These are phyloP conservation scores for Sterna hirundo DNA, from an alignment of 2,113 vertebrate genomes.

Conservation along the genomic window DNA sequence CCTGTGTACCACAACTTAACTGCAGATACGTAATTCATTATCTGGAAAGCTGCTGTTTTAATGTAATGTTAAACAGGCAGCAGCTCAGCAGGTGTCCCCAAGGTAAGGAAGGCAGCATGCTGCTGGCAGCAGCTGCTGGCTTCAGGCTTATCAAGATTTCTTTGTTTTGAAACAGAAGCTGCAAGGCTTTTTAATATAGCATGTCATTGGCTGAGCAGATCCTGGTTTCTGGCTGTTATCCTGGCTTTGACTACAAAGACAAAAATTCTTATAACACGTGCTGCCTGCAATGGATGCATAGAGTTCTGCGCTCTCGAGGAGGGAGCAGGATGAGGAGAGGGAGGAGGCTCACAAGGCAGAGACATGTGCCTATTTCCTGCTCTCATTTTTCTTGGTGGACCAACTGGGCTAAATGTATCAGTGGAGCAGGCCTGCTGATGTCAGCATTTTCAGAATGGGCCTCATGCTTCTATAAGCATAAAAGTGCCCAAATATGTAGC, in stretches of 20 bases:
- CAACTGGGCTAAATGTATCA: not conserved
- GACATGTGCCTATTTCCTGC: not conserved
- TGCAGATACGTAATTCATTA: constrained; percentile 26
- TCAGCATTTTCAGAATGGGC: not conserved
- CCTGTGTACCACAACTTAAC: not conserved
- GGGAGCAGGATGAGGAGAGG: not conserved
- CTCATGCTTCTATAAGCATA: not conserved
- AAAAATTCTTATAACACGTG: not conserved
- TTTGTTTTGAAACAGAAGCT: constrained; percentile 51
- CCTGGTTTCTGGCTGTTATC: not conserved
- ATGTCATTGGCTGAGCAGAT: not conserved
- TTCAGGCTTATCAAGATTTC: constrained; percentile 28
- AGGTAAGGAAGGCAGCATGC: constrained; percentile 5
- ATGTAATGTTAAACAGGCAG: constrained; percentile 52
- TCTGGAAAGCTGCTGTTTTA: not conserved
- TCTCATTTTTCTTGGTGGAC: not conserved
- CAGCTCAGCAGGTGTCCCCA: constrained; percentile 52
- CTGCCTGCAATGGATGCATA: not conserved
- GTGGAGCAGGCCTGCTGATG: not conserved
- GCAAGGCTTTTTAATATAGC: constrained; percentile 1
- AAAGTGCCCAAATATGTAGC: not conserved
- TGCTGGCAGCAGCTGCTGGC: constrained; percentile 24
- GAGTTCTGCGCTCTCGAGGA: not conserved
- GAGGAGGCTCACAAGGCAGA: not conserved
- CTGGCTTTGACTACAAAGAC: not conserved